Percentiles rank a stretch among this genome's conserved stretches.
phyloP scores from a whole-genome alignment of 2,888 invertebrate genomes.

The Tridacna gigas region DNA sequence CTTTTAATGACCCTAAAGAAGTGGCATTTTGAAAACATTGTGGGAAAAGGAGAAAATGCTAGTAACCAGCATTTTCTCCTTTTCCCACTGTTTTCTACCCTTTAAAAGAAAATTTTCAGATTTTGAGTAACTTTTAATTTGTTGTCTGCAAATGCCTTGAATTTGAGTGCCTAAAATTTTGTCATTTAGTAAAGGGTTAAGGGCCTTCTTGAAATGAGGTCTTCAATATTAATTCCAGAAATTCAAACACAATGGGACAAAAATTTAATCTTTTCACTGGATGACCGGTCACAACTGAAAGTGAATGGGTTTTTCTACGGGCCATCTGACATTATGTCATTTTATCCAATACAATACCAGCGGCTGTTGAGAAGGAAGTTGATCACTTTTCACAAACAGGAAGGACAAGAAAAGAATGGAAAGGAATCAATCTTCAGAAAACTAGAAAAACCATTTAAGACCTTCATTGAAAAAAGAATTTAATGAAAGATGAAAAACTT shows the following conservation, averaged over 20 bases:
- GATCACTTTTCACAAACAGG: conserved; percentile 18
- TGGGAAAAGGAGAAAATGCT: too few species aligned
- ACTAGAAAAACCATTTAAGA: conserved; percentile 13
- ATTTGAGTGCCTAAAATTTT: too few species aligned
- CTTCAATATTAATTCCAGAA: conserved; percentile 43
- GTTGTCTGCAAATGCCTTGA: too few species aligned
- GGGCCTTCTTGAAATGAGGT: neutral
- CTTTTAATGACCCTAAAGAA: too few species aligned
- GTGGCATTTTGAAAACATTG: too few species aligned
- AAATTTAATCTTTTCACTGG: conserved; percentile 48
- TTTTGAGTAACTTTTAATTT: too few species aligned
- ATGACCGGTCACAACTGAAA: conserved; percentile 55
- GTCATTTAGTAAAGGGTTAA: neutral
- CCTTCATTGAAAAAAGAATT: conserved; percentile 6
- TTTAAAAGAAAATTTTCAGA: too few species aligned
- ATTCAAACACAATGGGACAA: conserved; percentile 47
- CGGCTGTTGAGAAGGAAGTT: conserved; percentile 23
- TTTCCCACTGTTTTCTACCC: too few species aligned
- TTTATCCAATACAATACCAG: conserved; percentile 19
- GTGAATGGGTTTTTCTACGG: conserved; percentile 27
- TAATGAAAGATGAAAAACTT: conserved; percentile 10
- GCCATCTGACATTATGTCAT: conserved; percentile 49
- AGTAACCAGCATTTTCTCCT: too few species aligned
- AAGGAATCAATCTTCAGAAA: conserved; percentile 23
- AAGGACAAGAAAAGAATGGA: conserved; percentile 27